Conservation (phyloP, 1,140 invertebrate species). For the Macrobrachium rosenbergii region DNA sequence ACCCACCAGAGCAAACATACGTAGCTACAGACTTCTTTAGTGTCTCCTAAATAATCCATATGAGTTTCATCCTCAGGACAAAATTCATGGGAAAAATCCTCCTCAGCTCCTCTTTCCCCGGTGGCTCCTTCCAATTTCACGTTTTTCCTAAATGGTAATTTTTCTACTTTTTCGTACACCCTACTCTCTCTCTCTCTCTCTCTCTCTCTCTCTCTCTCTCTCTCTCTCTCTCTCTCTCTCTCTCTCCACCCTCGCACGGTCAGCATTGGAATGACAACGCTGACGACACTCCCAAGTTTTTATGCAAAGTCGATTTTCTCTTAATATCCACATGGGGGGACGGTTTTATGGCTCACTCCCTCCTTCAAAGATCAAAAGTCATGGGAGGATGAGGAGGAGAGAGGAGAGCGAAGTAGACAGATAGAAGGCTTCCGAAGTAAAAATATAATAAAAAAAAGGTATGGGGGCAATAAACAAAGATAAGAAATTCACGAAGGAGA, state of each 20-base stretch:
- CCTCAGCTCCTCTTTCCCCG: background rate
- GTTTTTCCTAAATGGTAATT: background rate
- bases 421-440: background rate
- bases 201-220: background rate
- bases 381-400: background rate
- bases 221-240: background rate
- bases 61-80: no score
- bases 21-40: background rate
- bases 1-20: background rate
- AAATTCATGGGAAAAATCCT: background rate
- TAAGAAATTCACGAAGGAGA: no score
- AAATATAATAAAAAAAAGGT: no score
- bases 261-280: constrained; percentile 8
- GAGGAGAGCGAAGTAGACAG: background rate
- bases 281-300: constrained; percentile 45
- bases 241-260: background rate
- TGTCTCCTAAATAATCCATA: background rate
- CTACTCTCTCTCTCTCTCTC: background rate
- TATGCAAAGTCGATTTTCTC: constrained; percentile 56
- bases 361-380: constrained; percentile 14
- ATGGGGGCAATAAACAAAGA: no score
- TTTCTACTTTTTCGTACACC: constrained; percentile 15
- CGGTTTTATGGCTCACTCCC: constrained; percentile 32
- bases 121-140: background rate
- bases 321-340: constrained; percentile 43